A percentile compares a stretch with the other conserved stretches of the same genome.
phyloP scores from a whole-genome alignment of 2,113 vertebrate species.

The Psophia crepitans region DNA sequence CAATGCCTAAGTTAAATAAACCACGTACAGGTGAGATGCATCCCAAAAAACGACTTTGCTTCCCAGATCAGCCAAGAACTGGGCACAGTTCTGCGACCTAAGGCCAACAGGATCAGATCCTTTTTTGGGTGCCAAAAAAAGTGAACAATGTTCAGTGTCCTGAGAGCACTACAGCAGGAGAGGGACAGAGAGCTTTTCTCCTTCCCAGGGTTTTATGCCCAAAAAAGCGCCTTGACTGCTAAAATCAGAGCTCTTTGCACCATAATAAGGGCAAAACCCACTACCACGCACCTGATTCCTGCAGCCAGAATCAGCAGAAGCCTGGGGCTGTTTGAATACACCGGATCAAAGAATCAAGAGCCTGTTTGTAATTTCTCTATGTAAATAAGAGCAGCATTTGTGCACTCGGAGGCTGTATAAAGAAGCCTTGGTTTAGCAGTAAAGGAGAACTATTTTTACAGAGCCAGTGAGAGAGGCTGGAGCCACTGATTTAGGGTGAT shows the following conservation, averaged over 20 bases:
- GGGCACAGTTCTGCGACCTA: background rate
- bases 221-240: background rate
- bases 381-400: background rate
- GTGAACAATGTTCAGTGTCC: background rate
- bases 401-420: background rate
- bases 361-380: background rate
- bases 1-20: background rate
- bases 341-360: background rate
- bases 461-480: conserved; percentile 17
- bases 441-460: conserved; percentile 48
- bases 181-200: background rate
- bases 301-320: background rate
- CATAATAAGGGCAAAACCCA: background rate
- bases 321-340: background rate
- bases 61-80: background rate
- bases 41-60: background rate
- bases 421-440: background rate
- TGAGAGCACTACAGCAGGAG: background rate
- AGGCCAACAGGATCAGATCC: background rate
- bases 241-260: background rate
- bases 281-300: background rate
- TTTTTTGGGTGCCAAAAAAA: background rate
- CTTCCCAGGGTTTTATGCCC: background rate
- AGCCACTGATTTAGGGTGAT: conserved; percentile 24
- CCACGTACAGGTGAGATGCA: background rate